Evolutionary conservation across 1,140 invertebrate species (phyloP).

Genomic region (Patella vulgata): DNA sequence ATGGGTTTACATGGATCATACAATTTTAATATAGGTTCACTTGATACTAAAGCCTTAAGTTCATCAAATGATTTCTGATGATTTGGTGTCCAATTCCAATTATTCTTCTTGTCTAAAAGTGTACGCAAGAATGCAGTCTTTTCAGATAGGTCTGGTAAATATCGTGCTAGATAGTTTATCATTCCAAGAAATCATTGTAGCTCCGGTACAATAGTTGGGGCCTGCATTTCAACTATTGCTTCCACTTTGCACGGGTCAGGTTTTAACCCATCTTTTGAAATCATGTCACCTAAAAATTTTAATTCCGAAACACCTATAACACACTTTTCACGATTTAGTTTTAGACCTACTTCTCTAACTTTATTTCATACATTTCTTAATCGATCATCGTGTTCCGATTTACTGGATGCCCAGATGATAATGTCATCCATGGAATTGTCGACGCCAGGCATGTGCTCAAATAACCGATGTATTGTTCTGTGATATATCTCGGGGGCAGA

Average conservation of each 20-base stretch:
- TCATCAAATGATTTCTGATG: slow-evolving; percentile 17
- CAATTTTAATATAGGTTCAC: slow-evolving; percentile 14
- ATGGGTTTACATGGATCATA: slow-evolving; percentile 30
- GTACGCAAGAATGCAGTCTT: slow-evolving; percentile 20
- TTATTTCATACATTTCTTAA: no score
- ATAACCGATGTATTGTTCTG: slow-evolving; percentile 44
- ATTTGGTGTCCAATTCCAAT: slow-evolving; percentile 22
- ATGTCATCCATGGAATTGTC: slow-evolving; percentile 62
- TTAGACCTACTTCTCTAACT: no score
- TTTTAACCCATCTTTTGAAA: slow-evolving; percentile 45
- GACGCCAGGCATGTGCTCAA: slow-evolving; percentile 54
- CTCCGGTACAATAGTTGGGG: slow-evolving; percentile 20
- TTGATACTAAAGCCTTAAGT: slow-evolving; percentile 16
- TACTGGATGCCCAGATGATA: slow-evolving; percentile 45
- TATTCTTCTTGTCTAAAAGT: slow-evolving; percentile 20
- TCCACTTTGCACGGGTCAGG: slow-evolving; percentile 55
- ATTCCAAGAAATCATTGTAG: slow-evolving; percentile 33
- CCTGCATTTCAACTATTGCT: slow-evolving; percentile 47
- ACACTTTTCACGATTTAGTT: no score
- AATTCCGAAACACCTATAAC: no score
- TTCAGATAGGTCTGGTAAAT: slow-evolving; percentile 27
- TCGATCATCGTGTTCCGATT: slow-evolving; percentile 49
- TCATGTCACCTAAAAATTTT: no score
- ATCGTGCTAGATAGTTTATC: slow-evolving; percentile 31
- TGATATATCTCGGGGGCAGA: no score